Base-by-base conservation (phyloP, 2,797 vertebrate genomes). In the Petrocephalus schoutedeni region DNA sequence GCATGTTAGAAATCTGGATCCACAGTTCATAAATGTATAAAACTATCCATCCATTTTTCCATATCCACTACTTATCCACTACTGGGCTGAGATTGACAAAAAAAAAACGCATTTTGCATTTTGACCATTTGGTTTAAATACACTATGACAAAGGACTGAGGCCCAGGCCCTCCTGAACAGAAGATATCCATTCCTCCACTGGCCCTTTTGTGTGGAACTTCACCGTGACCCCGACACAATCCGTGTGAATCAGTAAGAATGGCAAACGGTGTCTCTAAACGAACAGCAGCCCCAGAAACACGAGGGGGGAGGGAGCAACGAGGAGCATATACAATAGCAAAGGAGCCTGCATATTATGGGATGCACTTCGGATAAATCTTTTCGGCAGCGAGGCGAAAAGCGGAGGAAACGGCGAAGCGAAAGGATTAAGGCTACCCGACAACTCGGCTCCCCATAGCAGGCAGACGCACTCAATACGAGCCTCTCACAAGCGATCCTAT, bases 211-310 rank as follows among this genome's bases (percentile, higher is more conserved):
- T 86, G 16, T 45, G 41, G 53, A 51, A 84, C 51, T 58, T 86
- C 28, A 86, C 28, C 28, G 57, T 41, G 85, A 59, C 54, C 85
- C 85, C 16, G 21, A 61, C 28, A 45, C 85, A 41, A 86, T 58
- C 28, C n/a, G 21, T 2, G n/a, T 4, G 51, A 84, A 41, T 86
- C 54, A 59, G 59, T 59, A 86, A 41, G 10, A 84, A 54, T 21
- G 51, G 51, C 32, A 74, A 41, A 41, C 67, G 14, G 67, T 74
- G 67, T 74, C 36, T 74, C 67, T 41, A 41, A 41, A 74, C 32
- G 67, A 74, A 74, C 67, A 74, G 67, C 82, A 84, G 51, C 82
- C 51, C 23, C 82, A 56, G 74, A 80, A 80, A 80, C 74, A 80
- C 41, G 8, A 49, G 41, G 74, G 32, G 74, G 41, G 74, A 28